These are phyloP conservation scores for Abramis brama DNA, from an alignment of 2,113 vertebrate species.

Conservation along the genomic window DNA sequence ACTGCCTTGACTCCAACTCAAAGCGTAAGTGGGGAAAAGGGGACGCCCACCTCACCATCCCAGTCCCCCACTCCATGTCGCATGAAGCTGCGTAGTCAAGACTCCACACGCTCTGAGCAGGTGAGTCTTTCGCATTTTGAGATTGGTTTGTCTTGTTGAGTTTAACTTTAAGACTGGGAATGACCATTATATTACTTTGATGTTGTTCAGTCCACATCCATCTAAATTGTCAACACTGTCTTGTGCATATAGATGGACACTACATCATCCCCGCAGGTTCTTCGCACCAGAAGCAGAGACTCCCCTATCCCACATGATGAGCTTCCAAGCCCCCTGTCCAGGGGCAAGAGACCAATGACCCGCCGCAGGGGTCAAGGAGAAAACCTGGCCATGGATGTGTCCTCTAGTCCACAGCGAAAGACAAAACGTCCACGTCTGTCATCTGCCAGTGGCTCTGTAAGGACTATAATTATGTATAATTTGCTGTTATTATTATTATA, in stretches of 20 bases:
- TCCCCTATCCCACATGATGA: constrained; percentile 83
- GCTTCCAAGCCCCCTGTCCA: constrained; percentile 65
- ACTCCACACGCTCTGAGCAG: constrained; percentile 79
- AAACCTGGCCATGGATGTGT: constrained; percentile 64
- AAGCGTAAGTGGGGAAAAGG: constrained; percentile 66
- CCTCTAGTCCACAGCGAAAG: constrained; percentile 77
- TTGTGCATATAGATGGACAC: constrained; percentile 72
- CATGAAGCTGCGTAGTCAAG: constrained; percentile 91
- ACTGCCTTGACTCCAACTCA: constrained; percentile 59
- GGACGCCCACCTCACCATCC: constrained; percentile 67
- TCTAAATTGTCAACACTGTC: not conserved
- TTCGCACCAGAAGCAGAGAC: constrained; percentile 82
- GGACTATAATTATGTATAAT: constrained; percentile 47
- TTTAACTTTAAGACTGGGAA: too few species aligned
- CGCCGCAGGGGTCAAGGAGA: constrained; percentile 88
- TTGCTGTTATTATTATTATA: not conserved
- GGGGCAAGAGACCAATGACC: constrained; percentile 84
- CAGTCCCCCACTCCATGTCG: constrained; percentile 79
- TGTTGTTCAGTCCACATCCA: not conserved
- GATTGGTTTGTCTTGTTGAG: too few species aligned
- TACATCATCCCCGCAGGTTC: constrained; percentile 65
- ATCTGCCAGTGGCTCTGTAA: constrained; percentile 83
- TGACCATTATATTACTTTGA: not conserved
- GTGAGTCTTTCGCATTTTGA: constrained; percentile 62
- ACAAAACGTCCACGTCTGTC: constrained; percentile 86